These are phyloP conservation scores for Hycleus phaleratus DNA, from an alignment of 1,140 invertebrate species.

Conservation along the genomic window DNA sequence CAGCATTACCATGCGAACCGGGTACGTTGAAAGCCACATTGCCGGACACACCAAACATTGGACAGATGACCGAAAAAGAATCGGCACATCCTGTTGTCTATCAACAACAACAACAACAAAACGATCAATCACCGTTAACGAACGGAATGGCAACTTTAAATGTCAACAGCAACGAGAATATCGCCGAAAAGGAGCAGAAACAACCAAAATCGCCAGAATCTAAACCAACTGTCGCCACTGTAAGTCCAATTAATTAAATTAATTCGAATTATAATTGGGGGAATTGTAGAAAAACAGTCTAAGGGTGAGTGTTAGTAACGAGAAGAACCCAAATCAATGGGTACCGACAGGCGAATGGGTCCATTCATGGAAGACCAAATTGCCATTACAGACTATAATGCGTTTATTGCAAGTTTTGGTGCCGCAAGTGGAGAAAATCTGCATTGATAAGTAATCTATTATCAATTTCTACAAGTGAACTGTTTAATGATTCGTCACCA, in stretches of 20 bases:
- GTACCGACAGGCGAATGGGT: constrained; percentile 89
- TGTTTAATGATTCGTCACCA: too few species aligned
- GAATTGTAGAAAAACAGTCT: constrained; percentile 42
- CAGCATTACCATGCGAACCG: constrained; percentile 81
- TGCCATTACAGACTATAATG: constrained; percentile 98
- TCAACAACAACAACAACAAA: constrained; percentile 19
- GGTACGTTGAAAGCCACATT: constrained; percentile 85
- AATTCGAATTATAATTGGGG: neutral
- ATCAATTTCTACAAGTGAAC: too few species aligned
- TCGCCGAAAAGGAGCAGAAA: constrained; percentile 20
- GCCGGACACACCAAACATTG: constrained; percentile 66
- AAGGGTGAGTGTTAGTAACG: constrained; percentile 36
- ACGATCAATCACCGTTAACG: constrained; percentile 29
- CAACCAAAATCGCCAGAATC: constrained; percentile 1
- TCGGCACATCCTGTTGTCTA: constrained; percentile 65
- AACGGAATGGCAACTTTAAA: constrained; percentile 35
- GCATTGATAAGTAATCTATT: constrained; percentile 85
- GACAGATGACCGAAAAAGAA: constrained; percentile 92
- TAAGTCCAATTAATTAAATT: constrained; percentile 7
- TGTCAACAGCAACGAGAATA: constrained; percentile 33
- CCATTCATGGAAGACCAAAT: constrained; percentile 90
- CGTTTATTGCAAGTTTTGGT: constrained; percentile 95
- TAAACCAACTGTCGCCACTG: constrained; percentile 22
- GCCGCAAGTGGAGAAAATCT: constrained; percentile 99
- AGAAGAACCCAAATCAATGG: constrained; percentile 52